Conservation (phyloP, 2,888 invertebrate genomes). For the Gastracanthus pulcherrimus region DNA sequence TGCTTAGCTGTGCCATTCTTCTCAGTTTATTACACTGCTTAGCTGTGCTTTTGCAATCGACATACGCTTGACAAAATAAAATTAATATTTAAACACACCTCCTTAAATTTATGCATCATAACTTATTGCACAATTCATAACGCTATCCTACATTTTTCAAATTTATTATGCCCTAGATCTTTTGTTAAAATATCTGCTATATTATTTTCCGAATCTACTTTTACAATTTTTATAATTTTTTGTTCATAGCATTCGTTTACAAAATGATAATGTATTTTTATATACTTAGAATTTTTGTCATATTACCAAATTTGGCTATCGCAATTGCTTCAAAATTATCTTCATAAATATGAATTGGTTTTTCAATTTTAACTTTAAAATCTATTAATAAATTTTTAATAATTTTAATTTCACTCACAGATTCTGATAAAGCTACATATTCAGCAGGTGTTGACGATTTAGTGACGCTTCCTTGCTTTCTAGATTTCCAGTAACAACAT, state of each 20-base stretch:
- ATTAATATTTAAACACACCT: not conserved
- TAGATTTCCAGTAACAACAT: not conserved
- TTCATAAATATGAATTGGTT: not conserved
- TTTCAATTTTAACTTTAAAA: not conserved
- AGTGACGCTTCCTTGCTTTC: not conserved
- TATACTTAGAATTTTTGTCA: not conserved
- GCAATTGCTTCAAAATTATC: not conserved
- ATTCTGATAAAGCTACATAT: too few species aligned
- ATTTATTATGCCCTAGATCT: not conserved
- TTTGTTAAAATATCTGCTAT: not conserved
- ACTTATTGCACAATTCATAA: not conserved
- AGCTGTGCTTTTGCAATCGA: too few species aligned
- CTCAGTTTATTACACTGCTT: too few species aligned
- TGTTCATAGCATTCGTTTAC: not conserved
- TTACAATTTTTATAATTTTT: not conserved
- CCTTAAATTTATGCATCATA: not conserved
- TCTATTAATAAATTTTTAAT: not conserved
- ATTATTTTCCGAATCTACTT: not conserved
- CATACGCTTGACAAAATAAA: too few species aligned
- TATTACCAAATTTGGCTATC: too few species aligned
- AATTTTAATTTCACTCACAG: not conserved
- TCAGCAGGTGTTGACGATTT: not conserved
- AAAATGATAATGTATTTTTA: not conserved
- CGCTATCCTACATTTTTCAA: not conserved
- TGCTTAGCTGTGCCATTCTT: too few species aligned